phyloP scores from a whole-genome alignment of 2,888 invertebrate species.

The Ichneumon xanthorius region DNA sequence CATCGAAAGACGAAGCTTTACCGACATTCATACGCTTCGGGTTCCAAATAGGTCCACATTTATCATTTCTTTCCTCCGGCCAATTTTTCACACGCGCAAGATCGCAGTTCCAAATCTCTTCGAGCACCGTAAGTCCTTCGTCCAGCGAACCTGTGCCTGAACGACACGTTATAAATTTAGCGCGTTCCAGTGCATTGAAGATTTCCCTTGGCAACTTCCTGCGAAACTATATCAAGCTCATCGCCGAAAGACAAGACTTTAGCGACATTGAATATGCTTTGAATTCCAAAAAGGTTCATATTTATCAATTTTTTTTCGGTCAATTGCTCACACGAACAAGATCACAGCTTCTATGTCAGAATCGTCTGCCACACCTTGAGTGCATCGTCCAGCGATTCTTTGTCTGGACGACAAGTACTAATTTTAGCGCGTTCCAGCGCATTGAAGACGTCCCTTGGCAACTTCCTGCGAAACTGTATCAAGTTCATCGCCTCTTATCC shows the following conservation, averaged over 20 bases:
- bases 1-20: background rate
- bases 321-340: too few species aligned
- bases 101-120: background rate
- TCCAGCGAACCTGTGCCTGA: background rate
- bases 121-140: background rate
- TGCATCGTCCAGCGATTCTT: too few species aligned
- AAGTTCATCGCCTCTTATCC: slow-evolving; percentile 20
- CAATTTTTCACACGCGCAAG: background rate
- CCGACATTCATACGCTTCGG: background rate
- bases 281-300: background rate
- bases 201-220: slow-evolving; percentile 8
- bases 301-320: background rate
- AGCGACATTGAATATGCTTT: background rate
- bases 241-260: background rate
- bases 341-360: too few species aligned
- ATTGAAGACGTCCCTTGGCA: background rate
- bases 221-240: slow-evolving; percentile 3
- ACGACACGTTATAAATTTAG: background rate
- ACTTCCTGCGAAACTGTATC: slow-evolving; percentile 25
- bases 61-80: background rate
- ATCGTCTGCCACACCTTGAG: too few species aligned
- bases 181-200: too few species aligned
- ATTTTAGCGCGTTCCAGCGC: background rate
- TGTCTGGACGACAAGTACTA: background rate
- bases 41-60: background rate